These are phyloP conservation scores for Calosoma granatense DNA, from an alignment of 1,140 invertebrate genomes.

Conservation along the genomic window DNA sequence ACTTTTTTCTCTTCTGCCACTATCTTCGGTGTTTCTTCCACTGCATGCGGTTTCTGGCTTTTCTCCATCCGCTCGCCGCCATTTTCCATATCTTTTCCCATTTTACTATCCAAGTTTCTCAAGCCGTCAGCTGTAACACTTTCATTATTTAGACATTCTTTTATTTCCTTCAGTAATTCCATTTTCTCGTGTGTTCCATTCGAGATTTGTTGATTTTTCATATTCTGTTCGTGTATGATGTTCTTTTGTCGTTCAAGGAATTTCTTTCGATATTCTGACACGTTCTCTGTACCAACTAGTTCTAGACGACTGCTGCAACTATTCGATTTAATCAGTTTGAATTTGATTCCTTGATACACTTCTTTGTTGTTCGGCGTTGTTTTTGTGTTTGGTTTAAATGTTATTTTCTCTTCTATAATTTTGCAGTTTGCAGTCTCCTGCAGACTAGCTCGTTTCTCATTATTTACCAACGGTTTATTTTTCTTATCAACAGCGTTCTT, in stretches of 20 bases:
- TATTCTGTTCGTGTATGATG: constrained; percentile 19
- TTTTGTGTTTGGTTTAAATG: background rate
- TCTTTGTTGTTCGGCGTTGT: constrained; percentile 23
- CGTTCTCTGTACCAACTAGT: constrained; percentile 51
- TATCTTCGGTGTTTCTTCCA: constrained; percentile 30
- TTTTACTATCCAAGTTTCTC: background rate
- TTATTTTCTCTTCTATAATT: background rate
- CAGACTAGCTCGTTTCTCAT: constrained; percentile 12
- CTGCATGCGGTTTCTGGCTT: constrained; percentile 33
- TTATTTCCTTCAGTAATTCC: constrained; percentile 4
- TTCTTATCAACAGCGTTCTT: background rate
- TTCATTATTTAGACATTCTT: background rate
- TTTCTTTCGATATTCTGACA: constrained; percentile 22
- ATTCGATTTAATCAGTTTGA: constrained; percentile 70
- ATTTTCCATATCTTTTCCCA: background rate
- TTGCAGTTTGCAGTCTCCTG: constrained; percentile 7
- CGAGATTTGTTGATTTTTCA: constrained; percentile 18
- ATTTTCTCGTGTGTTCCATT: constrained; percentile 8
- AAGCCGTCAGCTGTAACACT: background rate
- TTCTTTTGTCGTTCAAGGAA: constrained; percentile 24
- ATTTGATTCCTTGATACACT: constrained; percentile 52
- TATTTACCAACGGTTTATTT: background rate
- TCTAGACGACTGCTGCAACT: constrained; percentile 74
- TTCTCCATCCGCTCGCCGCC: constrained; percentile 29
- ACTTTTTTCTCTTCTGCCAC: constrained; percentile 27